Base-by-base conservation (phyloP, 2,888 invertebrate genomes). In the Chromoteleia sp. region DNA sequence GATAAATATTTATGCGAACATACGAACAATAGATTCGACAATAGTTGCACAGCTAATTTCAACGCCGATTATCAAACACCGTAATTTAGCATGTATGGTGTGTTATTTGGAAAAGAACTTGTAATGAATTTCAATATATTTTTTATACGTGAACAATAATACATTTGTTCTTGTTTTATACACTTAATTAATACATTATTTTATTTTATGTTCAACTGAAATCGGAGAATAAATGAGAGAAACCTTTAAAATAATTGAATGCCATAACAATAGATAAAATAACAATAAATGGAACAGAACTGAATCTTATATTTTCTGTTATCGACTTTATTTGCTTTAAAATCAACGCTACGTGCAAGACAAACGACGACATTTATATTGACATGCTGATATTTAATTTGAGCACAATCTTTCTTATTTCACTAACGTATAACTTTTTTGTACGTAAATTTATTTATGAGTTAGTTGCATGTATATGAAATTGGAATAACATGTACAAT, bases 351-450 rank as follows among this genome's bases (percentile, higher is more conserved):
- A 1, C 19, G 6, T 45, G 19, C 45, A 19, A 45, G 45, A 45
- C 45, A 45, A 48, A 48, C 21, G 19, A 48, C 48, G 21, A 21
- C 21, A 3, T 48, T 48, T 48, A 21, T 48, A 48, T 48, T 48
- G 48, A n/a, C 48, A 19, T 48, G 48, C 21, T 48, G 21, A 48
- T 21, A 48, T 48, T 48, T 48, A 48, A 10, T 48, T 45, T 14
- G 6, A 14, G 41, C 14, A 14, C 41, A 41, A 41, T 41, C 41
- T 41, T 7, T 14, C 41, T 41, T 14, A 41, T 2, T 41, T 41
- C 14, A 14, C 41, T 25, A 4, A 25, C 25, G 25, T 6, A 25
- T 25, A 25, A 4, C 6, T 25, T 25, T 25, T 41, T 14, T 41
- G 2, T 41, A 25, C 3, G 25, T 6, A 4, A 25, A 41, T 14